phyloP scores from a whole-genome alignment of 2,888 invertebrate genomes.

The Helleia helle region DNA sequence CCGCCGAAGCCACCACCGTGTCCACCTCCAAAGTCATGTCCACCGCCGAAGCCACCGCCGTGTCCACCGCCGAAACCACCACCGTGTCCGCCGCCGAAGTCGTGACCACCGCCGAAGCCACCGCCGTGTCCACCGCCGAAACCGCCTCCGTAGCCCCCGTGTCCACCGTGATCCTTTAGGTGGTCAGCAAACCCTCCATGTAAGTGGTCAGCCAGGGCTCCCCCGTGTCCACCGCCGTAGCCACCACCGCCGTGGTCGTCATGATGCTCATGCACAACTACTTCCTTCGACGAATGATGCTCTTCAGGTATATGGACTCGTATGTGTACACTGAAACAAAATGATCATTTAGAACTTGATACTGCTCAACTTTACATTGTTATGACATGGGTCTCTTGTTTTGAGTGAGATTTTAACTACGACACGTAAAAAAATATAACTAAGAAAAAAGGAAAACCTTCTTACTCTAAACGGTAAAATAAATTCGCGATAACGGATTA shows the following conservation, averaged over 20 bases:
- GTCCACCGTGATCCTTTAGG: conserved; percentile 19
- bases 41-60: conserved; percentile 26
- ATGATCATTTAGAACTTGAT: conserved; percentile 13
- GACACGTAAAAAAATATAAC: no score
- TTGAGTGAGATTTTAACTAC: no score
- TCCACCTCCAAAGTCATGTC: conserved; percentile 26
- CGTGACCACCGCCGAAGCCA: conserved; percentile 24
- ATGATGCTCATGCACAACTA: conserved; percentile 54
- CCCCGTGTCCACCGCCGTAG: conserved; percentile 14
- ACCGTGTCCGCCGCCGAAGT: conserved; percentile 25
- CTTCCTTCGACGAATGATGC: conserved; percentile 60
- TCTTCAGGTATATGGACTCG: conserved; percentile 70
- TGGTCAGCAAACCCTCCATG: no score
- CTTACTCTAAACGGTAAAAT: no score
- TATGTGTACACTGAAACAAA: conserved; percentile 70
- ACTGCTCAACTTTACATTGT: no score
- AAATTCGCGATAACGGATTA: no score
- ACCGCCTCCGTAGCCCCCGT: conserved; percentile 24
- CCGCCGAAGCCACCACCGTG: conserved; percentile 25
- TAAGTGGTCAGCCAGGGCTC: no score
- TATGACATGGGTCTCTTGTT: no score
- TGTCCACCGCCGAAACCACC: conserved; percentile 28
- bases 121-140: conserved; percentile 25
- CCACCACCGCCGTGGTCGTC: conserved; percentile 30
- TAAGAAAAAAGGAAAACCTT: no score